A percentile compares a stretch with the other conserved stretches of the same genome.
phyloP scores from a whole-genome alignment of 1,140 invertebrate species.

The Eubasilissa regina region DNA sequence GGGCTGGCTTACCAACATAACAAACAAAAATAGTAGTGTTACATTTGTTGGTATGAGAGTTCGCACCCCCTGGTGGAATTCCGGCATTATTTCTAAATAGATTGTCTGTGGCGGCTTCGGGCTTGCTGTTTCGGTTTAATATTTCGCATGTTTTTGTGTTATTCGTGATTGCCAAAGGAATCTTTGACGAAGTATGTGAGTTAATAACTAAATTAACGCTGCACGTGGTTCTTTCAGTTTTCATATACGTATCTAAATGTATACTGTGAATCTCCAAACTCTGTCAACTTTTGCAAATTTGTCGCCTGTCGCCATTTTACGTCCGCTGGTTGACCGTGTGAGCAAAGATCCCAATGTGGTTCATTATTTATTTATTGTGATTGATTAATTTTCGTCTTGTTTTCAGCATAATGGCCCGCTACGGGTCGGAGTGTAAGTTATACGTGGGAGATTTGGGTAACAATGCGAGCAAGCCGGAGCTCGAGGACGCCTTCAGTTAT shows the following conservation, averaged over 20 bases:
- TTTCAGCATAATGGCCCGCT: constrained; percentile 77
- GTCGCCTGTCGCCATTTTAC: constrained; percentile 36
- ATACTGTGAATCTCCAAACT: not conserved
- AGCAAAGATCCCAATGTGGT: not conserved
- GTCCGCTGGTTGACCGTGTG: not conserved
- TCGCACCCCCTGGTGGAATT: constrained; percentile 6
- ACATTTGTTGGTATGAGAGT: too few relatives aligned
- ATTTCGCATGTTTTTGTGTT: constrained; percentile 25
- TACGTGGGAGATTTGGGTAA: constrained; percentile 96
- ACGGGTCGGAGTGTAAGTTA: constrained; percentile 92
- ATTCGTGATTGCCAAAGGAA: constrained; percentile 16
- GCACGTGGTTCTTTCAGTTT: too few relatives aligned
- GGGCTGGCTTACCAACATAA: too few relatives aligned
- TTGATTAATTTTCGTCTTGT: constrained; percentile 10
- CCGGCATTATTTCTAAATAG: constrained; percentile 3
- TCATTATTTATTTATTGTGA: constrained; percentile 1
- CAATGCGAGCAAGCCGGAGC: constrained; percentile 90
- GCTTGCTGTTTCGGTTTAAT: constrained; percentile 27
- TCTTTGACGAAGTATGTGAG: not conserved
- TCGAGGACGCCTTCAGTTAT: constrained; percentile 95
- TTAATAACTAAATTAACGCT: too few relatives aligned
- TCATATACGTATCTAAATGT: not conserved
- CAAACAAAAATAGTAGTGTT: too few relatives aligned
- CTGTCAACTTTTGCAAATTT: not conserved
- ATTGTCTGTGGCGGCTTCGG: constrained; percentile 32